Evolutionary conservation across 2,113 vertebrate genomes (phyloP).

Genomic region (Motacilla alba): DNA sequence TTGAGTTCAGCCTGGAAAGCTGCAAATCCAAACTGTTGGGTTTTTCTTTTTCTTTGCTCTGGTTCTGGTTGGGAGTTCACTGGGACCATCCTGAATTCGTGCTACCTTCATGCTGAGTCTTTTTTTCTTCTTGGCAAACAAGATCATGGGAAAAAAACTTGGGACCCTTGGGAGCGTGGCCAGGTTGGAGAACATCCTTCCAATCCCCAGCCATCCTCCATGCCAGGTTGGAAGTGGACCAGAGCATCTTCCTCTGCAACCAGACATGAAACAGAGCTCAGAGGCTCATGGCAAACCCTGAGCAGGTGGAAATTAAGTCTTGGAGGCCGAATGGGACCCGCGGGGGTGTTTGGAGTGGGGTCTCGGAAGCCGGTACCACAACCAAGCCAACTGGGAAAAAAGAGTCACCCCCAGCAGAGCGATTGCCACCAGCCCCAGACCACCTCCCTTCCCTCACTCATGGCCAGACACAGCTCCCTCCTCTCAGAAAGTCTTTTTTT

Average conservation of each 20-base stretch:
- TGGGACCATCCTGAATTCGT: rapidly evolving
- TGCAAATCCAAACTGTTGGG: neutral
- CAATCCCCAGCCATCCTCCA: rapidly evolving
- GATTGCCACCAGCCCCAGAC: rapidly evolving
- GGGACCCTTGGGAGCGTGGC: rapidly evolving
- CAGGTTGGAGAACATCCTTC: neutral
- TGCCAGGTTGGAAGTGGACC: neutral
- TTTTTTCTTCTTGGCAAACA: neutral
- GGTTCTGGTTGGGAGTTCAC: neutral
- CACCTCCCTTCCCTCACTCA: neutral
- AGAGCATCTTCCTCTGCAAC: neutral
- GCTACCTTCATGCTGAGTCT: neutral
- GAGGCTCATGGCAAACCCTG: neutral
- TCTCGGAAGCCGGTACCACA: neutral
- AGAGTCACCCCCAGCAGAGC: neutral
- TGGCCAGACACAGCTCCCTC: rapidly evolving
- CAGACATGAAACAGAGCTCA: rapidly evolving
- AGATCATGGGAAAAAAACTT: rapidly evolving
- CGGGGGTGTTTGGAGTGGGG: rapidly evolving
- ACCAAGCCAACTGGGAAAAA: neutral
- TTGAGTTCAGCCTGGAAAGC: neutral
- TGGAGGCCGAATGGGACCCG: neutral
- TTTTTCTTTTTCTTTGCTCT: neutral
- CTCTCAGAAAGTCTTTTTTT: neutral
- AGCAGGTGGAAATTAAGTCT: neutral